Evolutionary conservation across 2,113 vertebrate genomes (phyloP).

Genomic region (Nibea coibor): DNA sequence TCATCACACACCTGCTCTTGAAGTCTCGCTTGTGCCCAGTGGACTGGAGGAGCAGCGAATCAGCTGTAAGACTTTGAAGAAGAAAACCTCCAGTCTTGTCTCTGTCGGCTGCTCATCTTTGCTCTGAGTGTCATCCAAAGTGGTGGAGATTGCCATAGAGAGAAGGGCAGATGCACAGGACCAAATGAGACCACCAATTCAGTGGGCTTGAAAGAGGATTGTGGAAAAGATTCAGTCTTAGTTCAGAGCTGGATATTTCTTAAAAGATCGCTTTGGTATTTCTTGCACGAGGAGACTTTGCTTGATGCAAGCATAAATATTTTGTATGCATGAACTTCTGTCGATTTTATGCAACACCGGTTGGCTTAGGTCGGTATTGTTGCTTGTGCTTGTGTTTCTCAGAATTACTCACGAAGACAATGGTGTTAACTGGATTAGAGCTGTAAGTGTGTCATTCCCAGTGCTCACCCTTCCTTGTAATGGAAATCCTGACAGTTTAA

Average conservation of each 20-base stretch:
- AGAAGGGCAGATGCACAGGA: not conserved
- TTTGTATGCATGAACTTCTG: not conserved
- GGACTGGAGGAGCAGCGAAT: slow-evolving; percentile 47
- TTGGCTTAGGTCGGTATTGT: not conserved
- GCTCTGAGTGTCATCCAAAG: slow-evolving; percentile 18
- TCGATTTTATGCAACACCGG: slow-evolving; percentile 9
- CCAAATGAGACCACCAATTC: slow-evolving; percentile 18
- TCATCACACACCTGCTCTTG: slow-evolving; percentile 64
- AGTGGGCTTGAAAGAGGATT: slow-evolving; percentile 7
- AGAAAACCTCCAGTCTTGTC: slow-evolving; percentile 14
- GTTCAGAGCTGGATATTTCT: slow-evolving; percentile 2
- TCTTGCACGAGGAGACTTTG: not conserved
- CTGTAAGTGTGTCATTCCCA: slow-evolving; percentile 20
- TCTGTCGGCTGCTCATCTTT: slow-evolving; percentile 27
- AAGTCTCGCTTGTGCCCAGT: slow-evolving; percentile 22
- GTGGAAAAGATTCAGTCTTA: not conserved
- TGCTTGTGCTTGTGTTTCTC: slow-evolving; percentile 8
- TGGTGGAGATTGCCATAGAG: slow-evolving; percentile 14
- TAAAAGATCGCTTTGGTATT: not conserved
- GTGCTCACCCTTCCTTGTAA: slow-evolving; percentile 60
- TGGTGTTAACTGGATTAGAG: slow-evolving; percentile 15
- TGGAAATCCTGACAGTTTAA: slow-evolving; percentile 62
- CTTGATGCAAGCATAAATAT: slow-evolving; percentile 11
- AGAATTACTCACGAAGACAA: slow-evolving; percentile 27
- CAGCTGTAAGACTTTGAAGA: slow-evolving; percentile 36